Conservation (phyloP, 2,113 vertebrate species). For the Fregetta grallaria region DNA sequence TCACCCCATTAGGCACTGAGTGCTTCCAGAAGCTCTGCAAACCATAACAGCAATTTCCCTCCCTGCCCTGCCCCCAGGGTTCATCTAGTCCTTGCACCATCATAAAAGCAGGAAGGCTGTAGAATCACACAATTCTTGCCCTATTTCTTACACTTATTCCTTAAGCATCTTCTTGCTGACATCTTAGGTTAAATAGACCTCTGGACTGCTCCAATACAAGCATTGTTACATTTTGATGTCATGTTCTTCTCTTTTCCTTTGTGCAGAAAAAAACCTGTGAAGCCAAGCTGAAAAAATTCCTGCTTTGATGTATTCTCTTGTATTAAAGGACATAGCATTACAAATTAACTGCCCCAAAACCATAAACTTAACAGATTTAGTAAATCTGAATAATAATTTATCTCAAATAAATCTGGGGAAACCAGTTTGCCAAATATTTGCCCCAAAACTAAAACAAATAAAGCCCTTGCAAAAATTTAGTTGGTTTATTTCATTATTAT, state of each 20-base stretch:
- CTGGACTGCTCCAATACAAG: neutral
- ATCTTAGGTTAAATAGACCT: neutral
- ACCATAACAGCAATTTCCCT: slow-evolving; percentile 35
- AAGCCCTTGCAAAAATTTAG: neutral
- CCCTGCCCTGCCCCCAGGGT: slow-evolving; percentile 7
- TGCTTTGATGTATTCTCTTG: neutral
- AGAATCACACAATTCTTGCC: neutral
- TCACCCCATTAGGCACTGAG: slow-evolving; percentile 63
- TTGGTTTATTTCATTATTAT: neutral
- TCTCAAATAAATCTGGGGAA: neutral
- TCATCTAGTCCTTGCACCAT: slow-evolving; percentile 8
- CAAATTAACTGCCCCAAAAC: neutral
- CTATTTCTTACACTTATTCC: neutral
- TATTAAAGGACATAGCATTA: neutral
- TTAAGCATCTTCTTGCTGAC: neutral
- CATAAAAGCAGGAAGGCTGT: neutral
- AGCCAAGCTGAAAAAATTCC: neutral
- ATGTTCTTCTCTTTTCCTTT: neutral
- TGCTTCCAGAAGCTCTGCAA: slow-evolving; percentile 63
- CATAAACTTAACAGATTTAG: neutral
- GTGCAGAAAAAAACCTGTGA: neutral
- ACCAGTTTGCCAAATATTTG: neutral
- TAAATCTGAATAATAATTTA: neutral
- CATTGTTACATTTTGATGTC: neutral
- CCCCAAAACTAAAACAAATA: neutral